Conservation (phyloP, 35 echinoderm and acorn worm genomes). For the Diadema setosum region DNA sequence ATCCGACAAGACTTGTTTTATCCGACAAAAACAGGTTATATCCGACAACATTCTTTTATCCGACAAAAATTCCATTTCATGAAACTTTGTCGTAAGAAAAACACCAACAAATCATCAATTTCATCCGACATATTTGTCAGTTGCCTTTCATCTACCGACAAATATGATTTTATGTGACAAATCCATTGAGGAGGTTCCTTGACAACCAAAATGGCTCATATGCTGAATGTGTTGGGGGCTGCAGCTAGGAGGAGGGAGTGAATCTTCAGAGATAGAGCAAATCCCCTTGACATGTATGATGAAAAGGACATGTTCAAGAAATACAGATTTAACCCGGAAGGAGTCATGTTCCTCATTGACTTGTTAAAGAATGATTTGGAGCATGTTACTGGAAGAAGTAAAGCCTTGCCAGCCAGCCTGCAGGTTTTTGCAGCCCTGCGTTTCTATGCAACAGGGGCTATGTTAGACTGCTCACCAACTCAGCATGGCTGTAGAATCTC, state of each 20-base stretch:
- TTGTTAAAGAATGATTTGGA: not conserved
- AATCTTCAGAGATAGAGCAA: not conserved
- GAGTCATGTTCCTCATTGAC: not conserved
- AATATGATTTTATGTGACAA: too few species aligned
- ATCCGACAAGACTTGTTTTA: too few species aligned
- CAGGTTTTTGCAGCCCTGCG: not conserved
- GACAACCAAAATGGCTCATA: not conserved
- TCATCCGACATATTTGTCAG: too few species aligned
- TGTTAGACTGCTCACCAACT: not conserved
- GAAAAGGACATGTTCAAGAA: not conserved
- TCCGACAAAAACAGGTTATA: too few species aligned
- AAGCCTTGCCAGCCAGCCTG: not conserved
- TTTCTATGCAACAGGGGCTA: not conserved
- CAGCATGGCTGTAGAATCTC: conserved; percentile 52
- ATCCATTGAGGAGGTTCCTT: too few species aligned
- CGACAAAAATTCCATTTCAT: too few species aligned
- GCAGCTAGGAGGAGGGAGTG: not conserved
- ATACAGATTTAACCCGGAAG: not conserved
- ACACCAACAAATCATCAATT: too few species aligned
- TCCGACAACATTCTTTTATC: too few species aligned
- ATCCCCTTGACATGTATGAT: not conserved
- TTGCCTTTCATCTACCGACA: too few species aligned
- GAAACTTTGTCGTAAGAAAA: too few species aligned
- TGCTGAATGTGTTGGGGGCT: not conserved
- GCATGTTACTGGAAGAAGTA: not conserved